A percentile compares a stretch with the other conserved stretches of the same genome.
These are phyloP conservation scores for Zapornia atra DNA, from an alignment of 2,113 vertebrate species.

Conservation along the genomic window DNA sequence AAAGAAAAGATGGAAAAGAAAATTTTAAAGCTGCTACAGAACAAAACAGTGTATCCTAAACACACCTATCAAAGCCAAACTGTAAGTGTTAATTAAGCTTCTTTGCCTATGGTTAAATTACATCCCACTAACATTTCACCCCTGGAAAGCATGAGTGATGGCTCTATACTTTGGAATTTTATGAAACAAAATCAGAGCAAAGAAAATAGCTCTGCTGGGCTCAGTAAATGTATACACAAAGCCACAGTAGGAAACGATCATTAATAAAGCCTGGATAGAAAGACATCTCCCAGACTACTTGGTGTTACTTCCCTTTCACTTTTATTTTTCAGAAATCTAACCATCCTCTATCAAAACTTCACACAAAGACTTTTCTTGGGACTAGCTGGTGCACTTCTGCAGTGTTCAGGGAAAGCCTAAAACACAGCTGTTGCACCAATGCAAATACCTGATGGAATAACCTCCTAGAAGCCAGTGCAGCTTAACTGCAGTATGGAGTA, in stretches of 20 bases:
- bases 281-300: background rate
- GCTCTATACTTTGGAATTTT: background rate
- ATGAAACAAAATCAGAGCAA: background rate
- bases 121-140: background rate
- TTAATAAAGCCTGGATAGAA: background rate
- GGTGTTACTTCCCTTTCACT: background rate
- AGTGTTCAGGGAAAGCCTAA: fast-evolving
- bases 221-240: background rate
- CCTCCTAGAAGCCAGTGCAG: background rate
- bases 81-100: background rate
- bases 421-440: background rate
- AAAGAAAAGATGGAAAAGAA: background rate
- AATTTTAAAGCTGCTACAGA: background rate
- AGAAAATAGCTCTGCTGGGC: background rate
- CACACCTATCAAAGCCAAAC: background rate
- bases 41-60: background rate
- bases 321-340: background rate
- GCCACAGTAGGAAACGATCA: background rate
- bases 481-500: background rate
- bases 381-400: background rate
- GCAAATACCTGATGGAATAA: background rate
- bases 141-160: background rate
- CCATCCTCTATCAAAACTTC: background rate
- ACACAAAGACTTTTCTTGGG: background rate
- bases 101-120: background rate